Evolutionary conservation across 1,140 invertebrate genomes (phyloP), one percentile per base, ranked within the genome.

Genomic region (Dreissena rostriformis): DNA sequence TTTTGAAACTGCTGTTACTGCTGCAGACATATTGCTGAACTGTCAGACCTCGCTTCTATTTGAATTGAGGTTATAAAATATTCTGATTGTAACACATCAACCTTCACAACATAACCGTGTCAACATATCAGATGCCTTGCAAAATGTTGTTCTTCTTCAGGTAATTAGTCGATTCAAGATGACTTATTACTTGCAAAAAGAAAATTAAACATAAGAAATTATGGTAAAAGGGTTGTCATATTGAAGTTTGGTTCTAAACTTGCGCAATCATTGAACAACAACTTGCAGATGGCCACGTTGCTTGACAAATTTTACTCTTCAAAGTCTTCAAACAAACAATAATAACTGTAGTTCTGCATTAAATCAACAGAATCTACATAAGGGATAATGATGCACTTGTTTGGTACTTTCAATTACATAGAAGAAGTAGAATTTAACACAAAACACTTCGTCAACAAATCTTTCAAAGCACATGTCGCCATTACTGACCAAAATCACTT

Each of bases 391-490:
- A 8, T 39, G 39, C 39, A 39, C 39, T 39, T 39, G 39, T 39
- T 39, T 39, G 39, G 39, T 39, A 39, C 39, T 39, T 2, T 39
- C 39, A 39, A 5, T 39, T 39, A 39, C 39, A 39, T 39, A 39
- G 39, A 39, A 39, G 39, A 39, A 61, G 22, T 61, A 61, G 2
- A 61, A 61, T n/a, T n/a, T 5, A 61, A 39, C 17, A 55, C 77
- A 79, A 26, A 79, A 79, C 77, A 71, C 70, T 82, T 74, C 75
- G 75, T 74, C 80, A 82, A 82, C 80, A 82, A 82, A 68, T 65
- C 66, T 55, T 57, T 51, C 57, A 49, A 66, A 77, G 82, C 82
- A 84, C 82, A 84, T 84, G 82, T 84, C 82, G 82, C 82, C 82
- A 84, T 84, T 84, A 84, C 82, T 39, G 71, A 57, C 49, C 55